Evolutionary conservation across 1,140 invertebrate genomes (phyloP).

Genomic region (Dendrolimus punctatus): DNA sequence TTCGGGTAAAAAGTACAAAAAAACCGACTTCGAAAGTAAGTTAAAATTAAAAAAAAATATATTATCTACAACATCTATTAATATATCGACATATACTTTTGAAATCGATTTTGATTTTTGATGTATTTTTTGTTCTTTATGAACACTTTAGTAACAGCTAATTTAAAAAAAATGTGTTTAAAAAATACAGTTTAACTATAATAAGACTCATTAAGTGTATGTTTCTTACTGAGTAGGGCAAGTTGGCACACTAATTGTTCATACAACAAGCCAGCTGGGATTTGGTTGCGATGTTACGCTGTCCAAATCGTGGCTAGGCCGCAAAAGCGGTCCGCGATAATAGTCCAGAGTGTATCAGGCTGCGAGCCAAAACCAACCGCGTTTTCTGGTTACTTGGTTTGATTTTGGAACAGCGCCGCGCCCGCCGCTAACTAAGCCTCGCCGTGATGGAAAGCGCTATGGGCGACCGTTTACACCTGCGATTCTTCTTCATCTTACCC

Average conservation of each 20-base stretch:
- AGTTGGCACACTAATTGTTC: conserved; percentile 65
- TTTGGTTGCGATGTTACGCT: conserved; percentile 61
- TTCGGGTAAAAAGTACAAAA: too few relatives aligned
- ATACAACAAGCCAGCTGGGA: conserved; percentile 64
- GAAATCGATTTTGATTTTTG: too few relatives aligned
- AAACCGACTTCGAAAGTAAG: too few relatives aligned
- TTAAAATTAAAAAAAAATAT: too few relatives aligned
- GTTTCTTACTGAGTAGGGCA: conserved; percentile 53
- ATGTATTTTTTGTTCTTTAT: too few relatives aligned
- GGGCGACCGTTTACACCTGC: conserved; percentile 60
- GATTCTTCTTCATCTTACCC: conserved; percentile 67
- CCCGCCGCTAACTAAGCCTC: conserved; percentile 7
- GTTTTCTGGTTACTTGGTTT: conserved; percentile 32
- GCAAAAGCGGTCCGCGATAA: conserved; percentile 46
- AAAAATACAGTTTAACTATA: too few relatives aligned
- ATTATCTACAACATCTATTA: too few relatives aligned
- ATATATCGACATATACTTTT: too few relatives aligned
- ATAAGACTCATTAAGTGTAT: conserved; percentile 34
- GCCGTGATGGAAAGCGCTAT: conserved; percentile 55
- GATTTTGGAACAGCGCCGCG: conserved; percentile 22
- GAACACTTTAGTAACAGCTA: not conserved
- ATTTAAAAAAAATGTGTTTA: conserved; percentile 1
- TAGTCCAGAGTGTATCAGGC: conserved; percentile 27
- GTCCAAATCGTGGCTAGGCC: conserved; percentile 51
- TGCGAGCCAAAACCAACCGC: conserved; percentile 42